Conservation (phyloP, 2,797 vertebrate genomes). For the Margarornis squamiger region DNA sequence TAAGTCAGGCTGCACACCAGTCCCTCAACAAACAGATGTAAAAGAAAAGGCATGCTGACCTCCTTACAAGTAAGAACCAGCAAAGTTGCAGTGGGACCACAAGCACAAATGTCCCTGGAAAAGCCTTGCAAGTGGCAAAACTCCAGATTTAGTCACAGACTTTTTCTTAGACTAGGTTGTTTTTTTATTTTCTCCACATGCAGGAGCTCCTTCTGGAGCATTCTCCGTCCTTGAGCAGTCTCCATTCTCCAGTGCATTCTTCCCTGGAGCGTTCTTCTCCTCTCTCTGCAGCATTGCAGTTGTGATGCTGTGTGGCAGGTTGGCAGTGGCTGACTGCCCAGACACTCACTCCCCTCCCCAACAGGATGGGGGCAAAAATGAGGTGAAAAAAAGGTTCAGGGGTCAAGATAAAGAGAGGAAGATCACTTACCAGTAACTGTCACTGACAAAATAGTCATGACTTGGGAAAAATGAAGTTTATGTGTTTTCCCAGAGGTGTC, state of each 20-base stretch:
- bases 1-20: not conserved
- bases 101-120: not conserved
- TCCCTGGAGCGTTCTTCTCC: no score
- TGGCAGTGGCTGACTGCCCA: accelerated
- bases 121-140: not conserved
- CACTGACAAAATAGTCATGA: not conserved
- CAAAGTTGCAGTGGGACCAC: not conserved
- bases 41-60: not conserved
- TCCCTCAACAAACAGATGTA: not conserved
- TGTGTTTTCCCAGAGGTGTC: not conserved
- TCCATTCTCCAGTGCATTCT: no score
- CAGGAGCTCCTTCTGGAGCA: not conserved
- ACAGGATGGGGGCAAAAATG: not conserved
- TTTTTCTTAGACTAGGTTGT: not conserved
- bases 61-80: not conserved
- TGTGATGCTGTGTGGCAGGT: accelerated
- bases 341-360: not conserved
- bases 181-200: not conserved
- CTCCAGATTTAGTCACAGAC: not conserved
- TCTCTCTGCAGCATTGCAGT: accelerated
- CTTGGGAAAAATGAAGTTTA: not conserved
- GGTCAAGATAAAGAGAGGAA: not conserved
- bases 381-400: not conserved
- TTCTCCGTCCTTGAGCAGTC: no score
- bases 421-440: not conserved